Evolutionary conservation across 2,888 invertebrate species (phyloP).

Genomic region (Frankliniella fusca): DNA sequence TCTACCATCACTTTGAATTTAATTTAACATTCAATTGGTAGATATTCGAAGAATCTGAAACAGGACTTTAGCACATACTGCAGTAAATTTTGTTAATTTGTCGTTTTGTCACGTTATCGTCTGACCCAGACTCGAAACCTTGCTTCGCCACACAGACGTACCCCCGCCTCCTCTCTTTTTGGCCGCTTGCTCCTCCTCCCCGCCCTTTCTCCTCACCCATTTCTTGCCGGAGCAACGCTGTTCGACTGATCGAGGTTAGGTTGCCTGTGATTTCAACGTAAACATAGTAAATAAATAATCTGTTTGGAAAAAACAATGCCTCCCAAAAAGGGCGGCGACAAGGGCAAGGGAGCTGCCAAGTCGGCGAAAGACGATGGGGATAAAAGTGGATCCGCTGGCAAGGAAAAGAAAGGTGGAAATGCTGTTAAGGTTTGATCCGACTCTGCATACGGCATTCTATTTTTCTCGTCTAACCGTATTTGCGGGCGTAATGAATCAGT

Average conservation of each 20-base stretch:
- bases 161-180: background rate
- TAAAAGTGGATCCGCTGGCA: slow-evolving; percentile 54
- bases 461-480: slow-evolving; percentile 28
- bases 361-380: slow-evolving; percentile 49
- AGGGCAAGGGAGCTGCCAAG: slow-evolving; percentile 48
- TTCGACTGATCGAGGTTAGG: background rate
- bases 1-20: background rate
- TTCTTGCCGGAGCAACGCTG: background rate
- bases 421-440: slow-evolving; percentile 63
- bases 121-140: background rate
- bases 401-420: slow-evolving; percentile 73
- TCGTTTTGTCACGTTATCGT: background rate
- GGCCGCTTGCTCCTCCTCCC: background rate
- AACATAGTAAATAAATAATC: background rate
- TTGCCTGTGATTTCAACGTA: background rate
- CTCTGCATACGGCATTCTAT: slow-evolving; percentile 25
- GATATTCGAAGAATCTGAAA: background rate
- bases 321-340: slow-evolving; percentile 64
- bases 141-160: background rate
- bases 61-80: background rate
- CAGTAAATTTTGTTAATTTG: background rate
- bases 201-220: background rate
- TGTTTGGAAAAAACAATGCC: slow-evolving; percentile 57
- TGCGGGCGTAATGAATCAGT: background rate
- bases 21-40: background rate